Conservation (phyloP, 2,888 invertebrate species). For the Drosophila fulvimacula region DNA sequence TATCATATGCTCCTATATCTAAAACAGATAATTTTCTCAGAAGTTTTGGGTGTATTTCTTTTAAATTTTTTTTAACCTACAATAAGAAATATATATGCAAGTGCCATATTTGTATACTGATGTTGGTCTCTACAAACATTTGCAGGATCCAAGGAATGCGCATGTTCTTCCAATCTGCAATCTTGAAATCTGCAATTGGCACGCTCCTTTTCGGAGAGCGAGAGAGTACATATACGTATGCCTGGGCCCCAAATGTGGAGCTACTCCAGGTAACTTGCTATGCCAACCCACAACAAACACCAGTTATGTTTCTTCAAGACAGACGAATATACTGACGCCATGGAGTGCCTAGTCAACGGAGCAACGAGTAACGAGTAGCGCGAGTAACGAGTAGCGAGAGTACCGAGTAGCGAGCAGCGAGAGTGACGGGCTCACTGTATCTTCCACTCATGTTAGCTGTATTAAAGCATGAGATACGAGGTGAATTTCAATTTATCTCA, state of each 20-base stretch:
- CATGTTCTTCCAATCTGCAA: conserved; percentile 1
- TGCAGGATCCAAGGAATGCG: conserved; percentile 23
- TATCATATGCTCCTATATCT: conserved; percentile 1
- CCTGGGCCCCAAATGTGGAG: conserved; percentile 29
- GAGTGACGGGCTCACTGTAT: conserved; percentile 31
- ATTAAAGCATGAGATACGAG: conserved; percentile 62
- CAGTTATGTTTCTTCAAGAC: conserved; percentile 76
- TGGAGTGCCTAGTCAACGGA: conserved; percentile 14
- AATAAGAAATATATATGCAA: background rate
- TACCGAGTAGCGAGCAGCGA: conserved; percentile 17
- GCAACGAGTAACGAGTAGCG: conserved; percentile 18
- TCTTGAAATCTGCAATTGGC: background rate
- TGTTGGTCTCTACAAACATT: conserved; percentile 40
- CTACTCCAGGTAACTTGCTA: conserved; percentile 71
- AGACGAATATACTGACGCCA: conserved; percentile 46
- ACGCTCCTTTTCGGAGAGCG: background rate
- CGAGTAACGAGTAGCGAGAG: conserved; percentile 19
- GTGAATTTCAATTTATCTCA: conserved; percentile 69
- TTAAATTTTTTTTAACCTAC: background rate
- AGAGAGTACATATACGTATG: background rate
- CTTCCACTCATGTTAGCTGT: conserved; percentile 56
- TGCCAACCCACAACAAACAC: conserved; percentile 52
- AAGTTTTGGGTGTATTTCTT: background rate
- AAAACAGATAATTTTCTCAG: background rate
- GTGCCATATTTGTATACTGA: conserved; percentile 17